Evolutionary conservation across 2,888 invertebrate genomes (phyloP), one percentile per base, ranked within the genome.

Genomic region (Athripsodes cinereus): DNA sequence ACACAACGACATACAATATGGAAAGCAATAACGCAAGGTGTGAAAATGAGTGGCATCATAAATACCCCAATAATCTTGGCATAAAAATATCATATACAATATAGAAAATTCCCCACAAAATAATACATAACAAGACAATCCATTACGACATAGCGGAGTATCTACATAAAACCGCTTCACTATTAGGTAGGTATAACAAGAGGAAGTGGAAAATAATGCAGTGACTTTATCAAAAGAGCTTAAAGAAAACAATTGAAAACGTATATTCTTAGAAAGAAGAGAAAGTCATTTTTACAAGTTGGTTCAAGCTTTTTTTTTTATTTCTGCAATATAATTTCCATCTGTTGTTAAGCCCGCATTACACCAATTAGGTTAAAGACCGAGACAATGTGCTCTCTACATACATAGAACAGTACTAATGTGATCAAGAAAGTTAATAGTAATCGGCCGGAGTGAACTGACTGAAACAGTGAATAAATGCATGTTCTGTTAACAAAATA

Each of bases 251-350:
- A 40, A 40, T 40, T 13, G 13, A 40, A 40, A 40, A 3, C 13
- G 13, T 3, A 16, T 40, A 40, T 40, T 40, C 40, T 3, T 16
- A 8, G 13, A 40, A n/a, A 8, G 16, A 2, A 3, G 16, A 40
- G 16, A 40, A 40, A 40, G 40, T 40, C 40, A 40, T 40, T 40
- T 40, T 40, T 40, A 40, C 40, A 40, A 40, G n/a, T 40, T 40
- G 3, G 40, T 40, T 40, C 8, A n/a, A 16, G 13, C 2, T 40
- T 40, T 40, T 31, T 31, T 11, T n/a, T 40, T 13, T 40, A n/a
- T 16, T 40, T 16, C 40, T 13, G 40, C 16, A 40, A 40, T 40
- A 40, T 40, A 40, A 40, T 40, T 40, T 40, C 40, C 40, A 40
- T 40, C 40, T 5, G 3, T 40, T 40, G 40, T 40, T 8, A 40